phyloP scores from a whole-genome alignment of 1,140 invertebrate genomes.

The Caerostris darwini region DNA sequence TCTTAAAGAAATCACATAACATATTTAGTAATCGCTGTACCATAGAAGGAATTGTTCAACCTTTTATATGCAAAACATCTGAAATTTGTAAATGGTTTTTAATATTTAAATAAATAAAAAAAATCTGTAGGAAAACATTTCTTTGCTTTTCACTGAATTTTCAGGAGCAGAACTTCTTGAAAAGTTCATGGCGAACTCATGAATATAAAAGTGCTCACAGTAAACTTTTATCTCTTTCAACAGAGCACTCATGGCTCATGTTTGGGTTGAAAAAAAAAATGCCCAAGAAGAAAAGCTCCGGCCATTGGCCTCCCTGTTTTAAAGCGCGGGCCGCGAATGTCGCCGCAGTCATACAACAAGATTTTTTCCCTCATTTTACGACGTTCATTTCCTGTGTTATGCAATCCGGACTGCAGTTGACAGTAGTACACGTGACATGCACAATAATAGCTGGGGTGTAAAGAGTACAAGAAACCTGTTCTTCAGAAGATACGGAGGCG shows the following conservation, averaged over 20 bases:
- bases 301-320: constrained; percentile 69
- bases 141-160: no score
- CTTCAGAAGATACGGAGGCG: constrained; percentile 34
- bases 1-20: no score
- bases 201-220: background rate
- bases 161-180: no score
- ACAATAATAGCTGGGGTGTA: constrained; percentile 68
- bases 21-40: no score
- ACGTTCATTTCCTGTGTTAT: constrained; percentile 76
- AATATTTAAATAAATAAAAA: no score
- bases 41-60: no score
- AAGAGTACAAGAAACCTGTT: constrained; percentile 72
- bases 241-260: background rate
- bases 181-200: background rate
- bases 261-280: background rate
- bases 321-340: background rate
- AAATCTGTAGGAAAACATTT: no score
- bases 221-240: constrained; percentile 27
- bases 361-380: constrained; percentile 71
- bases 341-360: background rate
- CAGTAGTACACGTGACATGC: constrained; percentile 61
- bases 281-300: background rate
- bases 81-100: no score
- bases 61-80: no score
- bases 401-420: constrained; percentile 70